phyloP scores from a whole-genome alignment of 2,888 invertebrate species.

The Campopleginae sp. region DNA sequence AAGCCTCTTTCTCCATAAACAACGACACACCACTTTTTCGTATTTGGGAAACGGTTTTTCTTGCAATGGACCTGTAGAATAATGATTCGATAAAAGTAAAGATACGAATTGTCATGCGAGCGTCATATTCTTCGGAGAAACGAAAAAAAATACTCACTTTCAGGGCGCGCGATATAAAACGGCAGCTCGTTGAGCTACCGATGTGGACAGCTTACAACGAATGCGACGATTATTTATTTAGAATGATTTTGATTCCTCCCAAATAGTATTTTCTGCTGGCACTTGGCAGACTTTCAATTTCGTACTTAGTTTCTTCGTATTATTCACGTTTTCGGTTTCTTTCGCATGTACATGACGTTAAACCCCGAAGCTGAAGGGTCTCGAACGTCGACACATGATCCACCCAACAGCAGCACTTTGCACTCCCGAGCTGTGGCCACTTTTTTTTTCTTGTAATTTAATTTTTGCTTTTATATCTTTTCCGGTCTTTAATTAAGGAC shows the following conservation, averaged over 20 bases:
- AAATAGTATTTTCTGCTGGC: background rate
- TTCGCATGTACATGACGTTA: constrained; percentile 42
- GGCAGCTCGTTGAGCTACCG: constrained; percentile 70
- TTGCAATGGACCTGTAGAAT: background rate
- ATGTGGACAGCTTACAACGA: constrained; percentile 28
- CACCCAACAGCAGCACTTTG: constrained; percentile 44
- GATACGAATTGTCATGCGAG: background rate
- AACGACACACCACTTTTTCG: background rate
- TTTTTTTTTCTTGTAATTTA: constrained; percentile 12
- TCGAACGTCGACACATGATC: constrained; percentile 54
- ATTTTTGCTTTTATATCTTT: constrained; percentile 18
- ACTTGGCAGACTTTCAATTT: background rate
- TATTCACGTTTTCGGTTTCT: constrained; percentile 41
- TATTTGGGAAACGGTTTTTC: background rate
- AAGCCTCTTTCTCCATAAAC: background rate
- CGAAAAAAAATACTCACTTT: constrained; percentile 72
- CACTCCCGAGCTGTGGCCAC: constrained; percentile 42
- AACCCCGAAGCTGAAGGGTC: constrained; percentile 18
- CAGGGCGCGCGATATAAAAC: constrained; percentile 75
- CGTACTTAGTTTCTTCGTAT: background rate
- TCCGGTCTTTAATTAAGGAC: constrained; percentile 40
- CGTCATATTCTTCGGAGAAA: background rate
- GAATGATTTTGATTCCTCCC: background rate
- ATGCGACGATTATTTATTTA: constrained; percentile 1
- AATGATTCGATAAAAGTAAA: background rate